Base-by-base conservation (phyloP, 1,140 invertebrate species). In the Grapholita molesta region DNA sequence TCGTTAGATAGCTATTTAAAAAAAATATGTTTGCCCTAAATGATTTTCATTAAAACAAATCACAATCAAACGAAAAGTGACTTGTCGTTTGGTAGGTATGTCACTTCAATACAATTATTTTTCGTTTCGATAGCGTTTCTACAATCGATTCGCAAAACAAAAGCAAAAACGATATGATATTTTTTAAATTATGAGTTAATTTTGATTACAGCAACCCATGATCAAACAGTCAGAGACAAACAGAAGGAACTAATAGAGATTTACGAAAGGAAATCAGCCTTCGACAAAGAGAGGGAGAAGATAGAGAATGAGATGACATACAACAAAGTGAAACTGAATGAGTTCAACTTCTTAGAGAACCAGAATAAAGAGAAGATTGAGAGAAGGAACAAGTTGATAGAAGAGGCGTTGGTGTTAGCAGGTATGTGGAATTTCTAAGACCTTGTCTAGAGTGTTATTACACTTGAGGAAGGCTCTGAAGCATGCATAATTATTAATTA, bases 331-430 rank as follows among this genome's bases (percentile, higher is more conserved):
- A 90, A 90, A 70, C 87, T 84, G 64, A 91, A 86, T 64, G 88
- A 92, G 74, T 70, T 90, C 5, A 83, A 85, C 11, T 66, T 91
- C 21, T 69, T 92, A 35, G 91, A 92, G 67, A 88, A 86, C 57
- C 92, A 92, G 71, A 88, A 92, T 73, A 89, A 92, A 74, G 89
- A 92, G 28, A 91, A 88, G 73, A 85, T 92, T 38, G 80, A 85
- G 25, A 86, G 83, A 55, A 86, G 83, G 61, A 90, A 91, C 72
- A 72, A 71, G 24, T 78, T 88, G 73, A 80, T 92, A 61, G 73
- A 86, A 0, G 83, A 88, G 48, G 82, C 86, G 52, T 83, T 83
- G 11, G 85, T 85, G 72, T 77, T 90, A 64, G 92, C 90, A 84
- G 85, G 92, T 93, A 82, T 81, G 66, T 35, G 3, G 28, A 3